Evolutionary conservation across 2,888 invertebrate genomes (phyloP).

Genomic region (Thymelicus sylvestris): DNA sequence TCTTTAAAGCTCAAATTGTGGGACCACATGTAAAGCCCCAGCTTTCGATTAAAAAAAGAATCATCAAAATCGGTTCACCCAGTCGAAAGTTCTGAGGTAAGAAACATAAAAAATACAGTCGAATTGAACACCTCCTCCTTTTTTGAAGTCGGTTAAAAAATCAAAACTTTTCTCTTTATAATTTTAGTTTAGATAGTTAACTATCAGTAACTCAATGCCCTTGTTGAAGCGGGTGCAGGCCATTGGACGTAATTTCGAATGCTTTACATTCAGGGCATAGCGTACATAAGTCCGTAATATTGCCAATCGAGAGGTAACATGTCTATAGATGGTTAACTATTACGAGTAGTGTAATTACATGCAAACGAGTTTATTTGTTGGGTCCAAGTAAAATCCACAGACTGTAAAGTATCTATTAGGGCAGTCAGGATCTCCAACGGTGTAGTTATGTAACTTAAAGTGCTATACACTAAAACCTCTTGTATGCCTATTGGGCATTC

Average conservation of each 20-base stretch:
- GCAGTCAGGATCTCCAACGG: not conserved
- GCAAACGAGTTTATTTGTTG: constrained; percentile 37
- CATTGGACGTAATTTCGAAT: constrained; percentile 31
- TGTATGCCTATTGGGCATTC: too few relatives aligned
- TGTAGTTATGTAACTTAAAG: not conserved
- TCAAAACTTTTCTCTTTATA: too few relatives aligned
- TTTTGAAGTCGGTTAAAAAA: too few relatives aligned
- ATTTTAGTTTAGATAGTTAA: constrained; percentile 9
- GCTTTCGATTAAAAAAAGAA: too few relatives aligned
- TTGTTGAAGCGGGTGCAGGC: constrained; percentile 26
- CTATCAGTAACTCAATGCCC: constrained; percentile 23
- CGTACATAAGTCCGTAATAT: constrained; percentile 31
- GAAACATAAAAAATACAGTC: too few relatives aligned
- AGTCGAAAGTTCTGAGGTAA: too few relatives aligned
- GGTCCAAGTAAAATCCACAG: constrained; percentile 22
- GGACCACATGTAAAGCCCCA: too few relatives aligned
- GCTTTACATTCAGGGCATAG: constrained; percentile 36
- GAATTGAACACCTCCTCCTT: too few relatives aligned
- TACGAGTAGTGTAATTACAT: constrained; percentile 34
- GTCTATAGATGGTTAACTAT: constrained; percentile 35
- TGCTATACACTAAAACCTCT: too few relatives aligned
- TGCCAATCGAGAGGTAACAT: constrained; percentile 35
- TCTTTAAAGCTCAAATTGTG: too few relatives aligned
- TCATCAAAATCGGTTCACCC: too few relatives aligned
- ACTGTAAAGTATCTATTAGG: constrained; percentile 34